Base-by-base conservation (phyloP, 2,888 invertebrate genomes). In the Hyposoter dolosus region DNA sequence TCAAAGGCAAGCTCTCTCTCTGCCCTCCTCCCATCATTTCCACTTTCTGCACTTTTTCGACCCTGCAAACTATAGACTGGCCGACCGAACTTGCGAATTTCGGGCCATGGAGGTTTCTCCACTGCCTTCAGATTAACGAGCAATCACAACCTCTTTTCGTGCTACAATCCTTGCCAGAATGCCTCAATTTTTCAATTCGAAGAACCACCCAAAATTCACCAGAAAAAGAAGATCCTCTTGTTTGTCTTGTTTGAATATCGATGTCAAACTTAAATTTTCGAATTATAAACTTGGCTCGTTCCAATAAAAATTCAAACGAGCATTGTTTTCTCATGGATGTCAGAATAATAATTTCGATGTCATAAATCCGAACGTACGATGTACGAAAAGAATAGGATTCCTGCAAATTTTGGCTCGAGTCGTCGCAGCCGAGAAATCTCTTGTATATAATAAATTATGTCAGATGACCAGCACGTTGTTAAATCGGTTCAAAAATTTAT, bases 1-100 rank as follows among this genome's bases (percentile, higher is more conserved):
- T 81, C 84, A 81, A 77, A 50, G 81, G 43, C 78, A 77, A 83
- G 81, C 83, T 83, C 81, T 81, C 76, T 71, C 15, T 66, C 75
- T 74, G 35, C 72, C 43, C 79, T 23, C 65, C 53, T 66, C 40
- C 72, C 71, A 40, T 23, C 23, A 23, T 63, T 68, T 23, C 68
- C 10, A 32, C 28, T 56, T 72, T 23, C 47, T 60, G 35, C 23
- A 75, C 80, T 47, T 35, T 43, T 66, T 43, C 72, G 35, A 23
- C 78, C 74, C 72, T 68, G 40, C 72, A 65, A 40, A 17, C 56
- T 28, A 6, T 35, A 17, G 53, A 69, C 53, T 45, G n/a, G 60
- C 69, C 69, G 56, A 35, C n/a, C 19, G 43, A 56, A 66, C 56
- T 45, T 32, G 9, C 15, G 45, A 43, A 79, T 77, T 53, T 35